phyloP scores from a whole-genome alignment of 2,113 vertebrate genomes.

The Ailurus styani region DNA sequence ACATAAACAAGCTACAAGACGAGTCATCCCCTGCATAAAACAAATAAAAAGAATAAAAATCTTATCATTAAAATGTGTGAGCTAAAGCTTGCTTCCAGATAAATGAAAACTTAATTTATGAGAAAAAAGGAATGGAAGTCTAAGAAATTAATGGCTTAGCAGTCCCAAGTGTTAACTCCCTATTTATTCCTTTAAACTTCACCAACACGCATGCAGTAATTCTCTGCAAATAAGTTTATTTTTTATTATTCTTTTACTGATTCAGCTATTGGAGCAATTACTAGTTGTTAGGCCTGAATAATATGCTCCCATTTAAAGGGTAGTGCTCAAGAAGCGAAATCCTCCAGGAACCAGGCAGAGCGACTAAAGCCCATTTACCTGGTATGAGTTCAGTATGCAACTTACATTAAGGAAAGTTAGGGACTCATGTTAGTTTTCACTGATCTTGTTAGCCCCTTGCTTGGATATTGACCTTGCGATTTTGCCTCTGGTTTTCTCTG shows the following conservation, averaged over 20 bases:
- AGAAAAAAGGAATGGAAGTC: conserved; percentile 26
- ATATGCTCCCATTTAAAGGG: conserved; percentile 40
- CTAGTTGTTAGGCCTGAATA: conserved; percentile 67
- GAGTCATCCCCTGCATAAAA: not conserved
- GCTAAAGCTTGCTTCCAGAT: conserved; percentile 5
- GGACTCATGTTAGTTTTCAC: not conserved
- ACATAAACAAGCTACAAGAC: conserved; percentile 49
- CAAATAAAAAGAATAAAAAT: not conserved
- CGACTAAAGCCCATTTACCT: conserved; percentile 31
- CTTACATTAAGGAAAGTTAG: conserved; percentile 36
- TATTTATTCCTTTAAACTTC: conserved; percentile 70
- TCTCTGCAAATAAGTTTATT: conserved; percentile 72
- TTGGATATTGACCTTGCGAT: not conserved
- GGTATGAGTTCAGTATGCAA: not conserved
- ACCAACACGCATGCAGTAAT: conserved; percentile 64
- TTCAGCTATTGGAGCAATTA: conserved; percentile 61
- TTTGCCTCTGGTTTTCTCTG: conserved; percentile 50
- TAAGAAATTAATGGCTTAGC: conserved; percentile 41
- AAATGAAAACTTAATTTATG: conserved; percentile 62
- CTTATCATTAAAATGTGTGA: conserved; percentile 31
- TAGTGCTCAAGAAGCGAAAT: conserved; percentile 38
- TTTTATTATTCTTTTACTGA: conserved; percentile 62
- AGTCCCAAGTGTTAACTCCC: conserved; percentile 39
- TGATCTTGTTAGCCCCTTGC: conserved; percentile 1
- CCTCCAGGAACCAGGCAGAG: not conserved